These are phyloP conservation scores for Drosophila peninsularis DNA, from an alignment of 2,888 invertebrate species.

Conservation along the genomic window DNA sequence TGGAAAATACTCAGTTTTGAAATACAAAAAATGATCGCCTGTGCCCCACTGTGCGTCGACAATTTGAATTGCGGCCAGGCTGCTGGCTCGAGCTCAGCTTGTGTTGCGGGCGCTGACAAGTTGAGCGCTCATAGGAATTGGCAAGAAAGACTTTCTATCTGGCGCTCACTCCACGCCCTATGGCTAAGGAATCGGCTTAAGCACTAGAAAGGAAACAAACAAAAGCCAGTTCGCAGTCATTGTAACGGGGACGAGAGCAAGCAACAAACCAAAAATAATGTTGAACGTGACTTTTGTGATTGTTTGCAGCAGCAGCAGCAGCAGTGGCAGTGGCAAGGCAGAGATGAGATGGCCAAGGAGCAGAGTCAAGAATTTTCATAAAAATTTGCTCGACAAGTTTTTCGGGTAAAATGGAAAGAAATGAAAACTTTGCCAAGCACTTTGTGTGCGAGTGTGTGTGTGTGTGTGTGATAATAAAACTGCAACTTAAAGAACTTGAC, in stretches of 20 bases:
- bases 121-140: conserved; percentile 71
- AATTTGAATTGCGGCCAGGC: conserved; percentile 74
- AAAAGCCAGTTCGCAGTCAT: conserved; percentile 73
- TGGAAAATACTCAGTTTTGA: no score
- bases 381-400: conserved; percentile 77
- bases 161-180: background rate
- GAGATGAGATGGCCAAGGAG: conserved; percentile 6
- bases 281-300: conserved; percentile 81
- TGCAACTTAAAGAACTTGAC: conserved; percentile 80
- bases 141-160: conserved; percentile 32
- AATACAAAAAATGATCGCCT: no score
- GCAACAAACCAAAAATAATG: conserved; percentile 81
- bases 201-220: conserved; percentile 74
- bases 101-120: conserved; percentile 65
- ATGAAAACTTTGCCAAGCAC: conserved; percentile 68
- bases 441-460: conserved; percentile 23
- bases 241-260: conserved; percentile 62
- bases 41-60: conserved; percentile 18
- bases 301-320: conserved; percentile 54
- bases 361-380: conserved; percentile 69
- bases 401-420: conserved; percentile 65
- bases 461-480: conserved; percentile 71
- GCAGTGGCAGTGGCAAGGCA: background rate
- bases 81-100: conserved; percentile 18
- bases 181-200: conserved; percentile 67